Evolutionary conservation across 2,797 vertebrate species (phyloP), one percentile per base, ranked within the genome.

Genomic region (Hippopotamyrus pictus): DNA sequence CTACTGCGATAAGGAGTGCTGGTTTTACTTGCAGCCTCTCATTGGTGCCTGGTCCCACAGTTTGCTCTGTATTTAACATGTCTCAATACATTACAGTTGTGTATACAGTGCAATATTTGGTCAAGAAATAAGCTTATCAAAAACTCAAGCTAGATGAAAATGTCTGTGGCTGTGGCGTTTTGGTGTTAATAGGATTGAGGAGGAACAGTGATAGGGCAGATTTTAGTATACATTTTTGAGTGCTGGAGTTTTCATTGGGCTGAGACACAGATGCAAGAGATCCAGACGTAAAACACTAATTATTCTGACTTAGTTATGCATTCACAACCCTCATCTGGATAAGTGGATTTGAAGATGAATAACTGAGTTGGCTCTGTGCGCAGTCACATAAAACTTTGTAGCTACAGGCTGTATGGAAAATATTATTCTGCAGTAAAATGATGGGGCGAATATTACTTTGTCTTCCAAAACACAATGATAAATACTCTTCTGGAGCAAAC

Each of bases 31-130:
- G 50, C 50, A 33, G 83, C 29, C 73, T n/a, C 14, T 79, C 41
- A 79, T 44, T 44, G 14, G 25, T 79, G 19, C 37, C 7, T 11
- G 76, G 19, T 46, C 76, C 76, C 41, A 11, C 17, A 82, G 41
- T 82, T 82, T 82, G 76, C 19, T 82, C 76, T 82, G 19, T n/a
- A 82, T 46, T 82, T 82, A 82, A 76, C 69, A 19, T 76, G 69
- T 3, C 76, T 44, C 41, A 46, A 22, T 46, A 44, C 76, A 9
- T n/a, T 82, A 22, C 41, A 44, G 17, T 82, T 44, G 19, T 82
- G 37, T 82, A 82, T 82, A 46, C 37, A n/a, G 76, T 44, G 76
- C 76, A 82, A 82, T 82, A 82, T 44, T 22, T 82, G 76, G 41
- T 44, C 76, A 82, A 22, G 76, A 19, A 37, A 41, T 76, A 76